phyloP scores from a whole-genome alignment of 1,140 invertebrate genomes.

The Drosophila mayri region DNA sequence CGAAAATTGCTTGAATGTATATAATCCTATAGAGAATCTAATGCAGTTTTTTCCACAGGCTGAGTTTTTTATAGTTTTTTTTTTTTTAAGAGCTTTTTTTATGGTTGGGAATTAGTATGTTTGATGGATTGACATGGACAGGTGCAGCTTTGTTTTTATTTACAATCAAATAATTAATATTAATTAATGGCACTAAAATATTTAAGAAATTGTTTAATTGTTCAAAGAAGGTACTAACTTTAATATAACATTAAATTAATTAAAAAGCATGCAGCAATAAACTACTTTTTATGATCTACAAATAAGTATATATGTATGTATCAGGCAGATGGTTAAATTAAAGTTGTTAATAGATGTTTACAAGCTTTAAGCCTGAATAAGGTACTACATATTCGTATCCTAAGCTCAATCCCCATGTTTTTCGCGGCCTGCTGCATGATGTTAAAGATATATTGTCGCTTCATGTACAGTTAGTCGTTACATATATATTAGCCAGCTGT shows the following conservation, averaged over 20 bases:
- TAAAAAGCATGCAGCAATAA: not conserved
- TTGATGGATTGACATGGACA: not conserved
- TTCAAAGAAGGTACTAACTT: no score
- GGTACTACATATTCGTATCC: slow-evolving; percentile 18
- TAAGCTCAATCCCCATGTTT: not conserved
- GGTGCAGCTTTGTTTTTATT: not conserved
- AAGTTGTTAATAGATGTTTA: not conserved
- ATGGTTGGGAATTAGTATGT: no score
- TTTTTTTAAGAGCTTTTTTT: not conserved
- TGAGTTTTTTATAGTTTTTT: not conserved
- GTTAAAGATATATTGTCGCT: slow-evolving; percentile 79
- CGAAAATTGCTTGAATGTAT: slow-evolving; percentile 18
- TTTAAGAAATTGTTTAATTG: not conserved
- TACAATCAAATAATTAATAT: not conserved
- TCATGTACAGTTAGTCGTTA: slow-evolving; percentile 78
- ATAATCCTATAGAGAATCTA: slow-evolving; percentile 25
- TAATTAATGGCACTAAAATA: not conserved
- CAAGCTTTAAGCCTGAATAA: not conserved
- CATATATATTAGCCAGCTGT: slow-evolving; percentile 75
- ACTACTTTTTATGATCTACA: not conserved
- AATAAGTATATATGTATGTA: not conserved
- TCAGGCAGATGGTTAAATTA: not conserved
- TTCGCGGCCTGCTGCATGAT: slow-evolving; percentile 37
- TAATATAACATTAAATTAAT: not conserved
- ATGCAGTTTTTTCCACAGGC: slow-evolving; percentile 2